Base-by-base conservation (phyloP, 2,113 vertebrate genomes). In the Ictalurus punctatus region DNA sequence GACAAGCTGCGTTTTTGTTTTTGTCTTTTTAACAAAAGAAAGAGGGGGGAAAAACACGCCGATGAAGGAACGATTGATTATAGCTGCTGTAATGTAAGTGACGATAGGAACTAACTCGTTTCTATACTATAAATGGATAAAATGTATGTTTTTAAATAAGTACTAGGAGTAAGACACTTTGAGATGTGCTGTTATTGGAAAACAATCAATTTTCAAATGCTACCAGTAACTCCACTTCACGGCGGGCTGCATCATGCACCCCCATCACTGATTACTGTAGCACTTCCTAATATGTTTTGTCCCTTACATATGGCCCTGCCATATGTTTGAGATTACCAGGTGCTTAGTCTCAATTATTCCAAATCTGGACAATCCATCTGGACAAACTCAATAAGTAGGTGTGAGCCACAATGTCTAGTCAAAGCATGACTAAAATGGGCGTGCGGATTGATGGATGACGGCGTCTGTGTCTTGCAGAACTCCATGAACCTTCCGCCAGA, bases 401-500 rank as follows among this genome's bases (percentile, higher is more conserved):
- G 44, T n/a, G 37, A 52, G 12, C 48, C 40, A 85, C 83, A 85
- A 54, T n/a, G n/a, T 30, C 65, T 56, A 34, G 65, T 34, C n/a
- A 83, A 83, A 44, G 81, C 58, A 44, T 54, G 84, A 34, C 34
- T 85, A 52, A 73, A 73, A 34, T 14, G 30, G 6, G 37, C 12
- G 3, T 19, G 12, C 44, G 37, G 21, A 81, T 67, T 85, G 34
- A 86, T 48, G 27, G 23, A 30, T 71, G 65, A 12, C 3, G 0
- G 37, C 87, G 59, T 89, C 25, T 87, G 58, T 91, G 12, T 89
- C 58, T 65, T 19, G 69, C 94, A 99, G 98, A 99, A 98, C 88
- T 98, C 98, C 2, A 99, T 99, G 98, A 99, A 99, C 91, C 95
- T 98, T 34, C 98, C 98, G 56, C 98, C 98, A 0, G 98, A 99